phyloP scores from a whole-genome alignment of 2,797 vertebrate species.

The Poeciliopsis turneri region DNA sequence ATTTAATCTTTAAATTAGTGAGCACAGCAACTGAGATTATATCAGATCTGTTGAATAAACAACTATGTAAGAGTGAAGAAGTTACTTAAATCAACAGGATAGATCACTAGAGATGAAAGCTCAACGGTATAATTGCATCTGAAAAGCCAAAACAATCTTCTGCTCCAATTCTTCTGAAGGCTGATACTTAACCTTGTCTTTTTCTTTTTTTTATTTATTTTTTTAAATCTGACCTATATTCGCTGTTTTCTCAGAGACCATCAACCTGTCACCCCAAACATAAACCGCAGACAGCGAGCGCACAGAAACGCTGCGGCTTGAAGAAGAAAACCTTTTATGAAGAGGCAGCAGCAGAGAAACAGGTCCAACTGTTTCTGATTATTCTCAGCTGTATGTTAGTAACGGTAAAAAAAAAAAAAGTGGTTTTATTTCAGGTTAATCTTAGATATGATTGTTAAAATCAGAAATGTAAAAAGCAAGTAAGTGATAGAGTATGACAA shows the following conservation, averaged over 20 bases:
- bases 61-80: not conserved
- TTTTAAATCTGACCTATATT: slow-evolving; percentile 66
- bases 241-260: slow-evolving; percentile 42
- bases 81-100: slow-evolving; percentile 17
- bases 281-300: slow-evolving; percentile 33
- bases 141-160: slow-evolving; percentile 48
- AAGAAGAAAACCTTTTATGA: slow-evolving; percentile 1
- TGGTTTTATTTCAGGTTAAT: not conserved
- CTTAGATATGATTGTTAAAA: not conserved
- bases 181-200: slow-evolving; percentile 62
- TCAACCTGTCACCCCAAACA: slow-evolving; percentile 42
- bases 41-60: slow-evolving; percentile 10
- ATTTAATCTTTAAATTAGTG: slow-evolving; percentile 16
- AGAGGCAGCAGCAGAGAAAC: slow-evolving; percentile 11
- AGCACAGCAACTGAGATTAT: not conserved
- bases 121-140: slow-evolving; percentile 29
- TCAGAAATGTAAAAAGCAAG: not conserved
- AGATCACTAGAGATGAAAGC: slow-evolving; percentile 25
- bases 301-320: not conserved
- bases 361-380: not conserved
- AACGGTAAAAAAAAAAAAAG: not conserved
- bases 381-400: not conserved
- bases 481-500: not conserved
- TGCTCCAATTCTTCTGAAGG: slow-evolving; percentile 63
- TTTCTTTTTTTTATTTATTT: slow-evolving; percentile 41